phyloP scores from a whole-genome alignment of 2,797 vertebrate genomes.

The Arrhamphus sclerolepis region DNA sequence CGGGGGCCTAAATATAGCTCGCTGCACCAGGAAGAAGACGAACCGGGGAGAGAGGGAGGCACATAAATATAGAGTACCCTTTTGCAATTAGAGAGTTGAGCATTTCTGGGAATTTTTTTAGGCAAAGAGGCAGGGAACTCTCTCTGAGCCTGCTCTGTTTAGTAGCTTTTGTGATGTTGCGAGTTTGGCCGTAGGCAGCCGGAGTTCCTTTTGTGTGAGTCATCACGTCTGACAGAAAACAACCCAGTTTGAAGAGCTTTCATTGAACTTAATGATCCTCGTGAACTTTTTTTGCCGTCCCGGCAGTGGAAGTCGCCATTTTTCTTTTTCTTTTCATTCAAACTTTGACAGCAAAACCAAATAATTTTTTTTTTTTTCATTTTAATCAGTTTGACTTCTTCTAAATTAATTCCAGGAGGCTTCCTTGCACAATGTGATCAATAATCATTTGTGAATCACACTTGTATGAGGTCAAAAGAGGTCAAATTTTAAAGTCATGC shows the following conservation, averaged over 20 bases:
- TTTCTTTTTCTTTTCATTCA: not conserved
- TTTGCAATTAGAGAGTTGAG: constrained; percentile 75
- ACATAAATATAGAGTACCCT: constrained; percentile 68
- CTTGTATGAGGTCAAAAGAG: no score
- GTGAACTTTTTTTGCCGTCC: constrained; percentile 7
- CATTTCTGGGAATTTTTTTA: constrained; percentile 61
- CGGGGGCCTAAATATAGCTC: constrained; percentile 79
- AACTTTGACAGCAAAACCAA: no score
- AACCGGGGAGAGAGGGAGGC: constrained; percentile 49
- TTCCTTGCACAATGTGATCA: no score
- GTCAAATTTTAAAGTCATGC: no score
- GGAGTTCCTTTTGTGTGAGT: constrained; percentile 54
- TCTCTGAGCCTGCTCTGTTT: constrained; percentile 36
- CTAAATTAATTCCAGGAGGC: no score
- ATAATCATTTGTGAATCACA: no score
- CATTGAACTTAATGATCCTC: constrained; percentile 22
- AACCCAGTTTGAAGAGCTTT: constrained; percentile 40
- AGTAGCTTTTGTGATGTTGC: constrained; percentile 37
- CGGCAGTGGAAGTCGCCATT: constrained; percentile 1
- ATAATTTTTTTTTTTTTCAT: no score
- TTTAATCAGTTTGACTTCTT: no score
- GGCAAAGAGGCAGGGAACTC: constrained; percentile 44
- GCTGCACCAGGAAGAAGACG: constrained; percentile 72
- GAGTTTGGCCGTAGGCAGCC: constrained; percentile 36
- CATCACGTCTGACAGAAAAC: constrained; percentile 40